Conservation (phyloP, 2,113 vertebrate species). For the Mesembrinibis cayennensis region DNA sequence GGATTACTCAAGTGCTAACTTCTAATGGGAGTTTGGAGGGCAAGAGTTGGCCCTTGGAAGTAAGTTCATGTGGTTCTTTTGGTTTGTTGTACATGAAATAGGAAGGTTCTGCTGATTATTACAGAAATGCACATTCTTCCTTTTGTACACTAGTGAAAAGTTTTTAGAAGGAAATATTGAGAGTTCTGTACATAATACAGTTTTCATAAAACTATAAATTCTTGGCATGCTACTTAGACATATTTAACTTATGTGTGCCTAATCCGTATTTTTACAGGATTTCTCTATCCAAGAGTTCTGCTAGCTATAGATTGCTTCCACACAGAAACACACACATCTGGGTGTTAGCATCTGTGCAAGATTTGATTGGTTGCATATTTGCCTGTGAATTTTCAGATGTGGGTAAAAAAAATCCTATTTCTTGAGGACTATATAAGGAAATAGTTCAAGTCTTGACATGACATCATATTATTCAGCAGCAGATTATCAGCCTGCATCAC, state of each 20-base stretch:
- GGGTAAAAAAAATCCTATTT: not conserved
- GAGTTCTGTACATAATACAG: not conserved
- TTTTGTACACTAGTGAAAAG: not conserved
- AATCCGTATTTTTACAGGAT: conserved; percentile 49
- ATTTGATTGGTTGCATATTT: conserved; percentile 34
- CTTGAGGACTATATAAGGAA: not conserved
- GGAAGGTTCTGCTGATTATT: not conserved
- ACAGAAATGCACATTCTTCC: not conserved
- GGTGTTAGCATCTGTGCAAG: conserved; percentile 19
- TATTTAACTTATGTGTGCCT: conserved; percentile 28
- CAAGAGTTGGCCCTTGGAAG: not conserved
- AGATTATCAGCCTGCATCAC: not conserved
- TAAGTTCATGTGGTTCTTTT: not conserved
- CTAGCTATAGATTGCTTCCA: conserved; percentile 21
- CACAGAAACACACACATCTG: conserved; percentile 35
- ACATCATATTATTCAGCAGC: not conserved
- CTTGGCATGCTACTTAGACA: not conserved
- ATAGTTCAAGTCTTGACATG: not conserved
- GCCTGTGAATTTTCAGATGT: conserved; percentile 21
- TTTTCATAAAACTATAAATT: conserved; percentile 36
- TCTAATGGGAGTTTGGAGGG: not conserved
- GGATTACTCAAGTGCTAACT: not conserved
- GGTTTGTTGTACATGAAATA: not conserved
- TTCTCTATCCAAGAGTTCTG: conserved; percentile 34
- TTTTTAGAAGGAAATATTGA: not conserved